These are phyloP conservation scores for Picus viridis DNA, from an alignment of 2,797 vertebrate species.

Conservation along the genomic window DNA sequence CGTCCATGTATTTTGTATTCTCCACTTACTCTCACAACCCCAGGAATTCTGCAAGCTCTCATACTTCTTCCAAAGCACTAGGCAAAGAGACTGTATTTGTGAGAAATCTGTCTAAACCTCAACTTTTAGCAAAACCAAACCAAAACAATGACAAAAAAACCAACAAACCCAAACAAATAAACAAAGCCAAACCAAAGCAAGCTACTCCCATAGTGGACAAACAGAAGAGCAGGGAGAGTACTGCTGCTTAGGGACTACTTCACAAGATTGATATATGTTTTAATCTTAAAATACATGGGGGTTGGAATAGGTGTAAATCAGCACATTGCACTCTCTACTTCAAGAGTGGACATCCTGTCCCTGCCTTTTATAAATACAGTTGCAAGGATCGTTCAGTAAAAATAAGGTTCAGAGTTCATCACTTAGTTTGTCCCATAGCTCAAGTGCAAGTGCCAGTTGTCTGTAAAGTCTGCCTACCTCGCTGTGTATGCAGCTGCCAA, in stretches of 20 bases:
- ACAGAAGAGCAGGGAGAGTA: background rate
- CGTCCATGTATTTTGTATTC: background rate
- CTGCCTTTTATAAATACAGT: background rate
- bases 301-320: background rate
- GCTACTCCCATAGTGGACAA: background rate
- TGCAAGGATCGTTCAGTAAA: background rate
- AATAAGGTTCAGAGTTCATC: background rate
- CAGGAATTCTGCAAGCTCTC: background rate
- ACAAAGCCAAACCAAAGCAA: background rate
- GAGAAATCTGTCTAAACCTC: background rate
- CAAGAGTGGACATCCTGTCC: background rate
- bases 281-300: background rate
- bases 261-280: background rate
- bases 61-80: background rate
- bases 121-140: background rate
- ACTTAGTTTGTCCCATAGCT: background rate
- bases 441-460: background rate
- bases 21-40: background rate
- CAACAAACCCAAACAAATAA: too few relatives aligned
- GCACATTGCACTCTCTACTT: background rate
- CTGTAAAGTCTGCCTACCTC: background rate
- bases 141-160: background rate
- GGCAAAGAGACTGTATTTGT: background rate
- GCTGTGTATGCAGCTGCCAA: background rate
- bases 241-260: background rate